Base-by-base conservation (phyloP, 2,888 invertebrate species). In the Polia nebulosa region DNA sequence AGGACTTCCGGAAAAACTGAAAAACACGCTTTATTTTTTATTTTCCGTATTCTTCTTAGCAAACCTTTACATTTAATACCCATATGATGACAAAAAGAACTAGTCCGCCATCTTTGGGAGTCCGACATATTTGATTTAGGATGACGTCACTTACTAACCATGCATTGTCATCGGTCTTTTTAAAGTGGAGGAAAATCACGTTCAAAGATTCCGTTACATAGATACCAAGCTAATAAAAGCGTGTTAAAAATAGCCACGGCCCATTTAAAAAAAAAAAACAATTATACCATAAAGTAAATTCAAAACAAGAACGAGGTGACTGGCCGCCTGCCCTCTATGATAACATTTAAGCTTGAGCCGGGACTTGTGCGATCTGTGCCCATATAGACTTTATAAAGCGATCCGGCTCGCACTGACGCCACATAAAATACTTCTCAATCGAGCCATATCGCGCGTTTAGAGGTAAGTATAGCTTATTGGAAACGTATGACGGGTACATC, bases 361-460 rank as follows among this genome's bases (percentile, higher is more conserved):
- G 29, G 60, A 63, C 63, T 34, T n/a, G 39, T 53, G 41, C 47
- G 63, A 68, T 61, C 81, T 83, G 74, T 78, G 71, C 72, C 70
- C 75, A 79, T 78, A 64, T 63, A 56, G 58, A 83, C 81, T 86
- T 83, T 87, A 86, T 81, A 53, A n/a, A n/a, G 66, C 74, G 76
- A 80, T 79, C 78, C 68, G 66, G 67, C 72, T 65, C 52, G 53
- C 69, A 68, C 49, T 67, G 69, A 70, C 62, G 59, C 68, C 75
- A 64, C 72, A 76, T 83, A 79, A 80, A 81, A 76, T 76, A 81
- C 80, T 78, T 81, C 71, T 80, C 72, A 73, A 61, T 74, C 55
- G 66, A 61, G 57, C 52, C 49, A 15, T 66, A 61, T 45, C 49
- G 57, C 32, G 29, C 13, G 27, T 52, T 64, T 51, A 39, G 6